Base-by-base conservation (phyloP, 2,797 vertebrate species). In the Coregonus sp. region DNA sequence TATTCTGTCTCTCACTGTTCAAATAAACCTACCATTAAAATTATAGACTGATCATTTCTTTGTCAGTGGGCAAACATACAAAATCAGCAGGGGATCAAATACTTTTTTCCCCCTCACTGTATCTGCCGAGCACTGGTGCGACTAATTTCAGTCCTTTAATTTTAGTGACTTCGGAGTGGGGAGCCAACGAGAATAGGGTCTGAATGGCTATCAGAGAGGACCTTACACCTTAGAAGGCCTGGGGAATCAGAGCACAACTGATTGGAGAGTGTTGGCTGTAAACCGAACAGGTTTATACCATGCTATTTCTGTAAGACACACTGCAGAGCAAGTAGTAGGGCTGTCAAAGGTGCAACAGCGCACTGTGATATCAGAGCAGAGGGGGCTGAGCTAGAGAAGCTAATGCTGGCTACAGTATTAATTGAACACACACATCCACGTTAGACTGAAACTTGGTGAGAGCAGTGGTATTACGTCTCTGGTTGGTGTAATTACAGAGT, bases 81-180 rank as follows among this genome's bases (percentile, higher is more conserved):
- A 25, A 25, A 25, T 25, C 25, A 25, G 25, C 25, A 25, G 25
- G 25, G 25, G 25, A 25, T 25, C 25, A 25, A 25, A 25, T 25
- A 25, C 25, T 25, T 25, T 25, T 25, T 25, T 1, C 25, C 25
- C 25, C 25, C 25, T 25, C 25, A 25, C 25, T 25, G 25, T 25
- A 90, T 92, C 86, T 80, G 77, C 85, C 77, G 25, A 15, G 25
- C 12, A 76, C 87, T 75, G 18, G 15, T 5, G 75, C 6, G n/a
- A 87, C 90, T 93, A 91, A 92, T 91, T 92, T 91, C 91, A 93
- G 90, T 80, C 77, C 77, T 74, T 79, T 84, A 0, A 74, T 86
- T 86, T 87, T 83, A 86, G 84, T 82, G 78, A 77, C 88, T 91
- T 90, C 91, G 89, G 91, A 92, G 83, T 74, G 59, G 63, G 61